Base-by-base conservation (phyloP, 2,797 vertebrate species). In the Lerista edwardsae region DNA sequence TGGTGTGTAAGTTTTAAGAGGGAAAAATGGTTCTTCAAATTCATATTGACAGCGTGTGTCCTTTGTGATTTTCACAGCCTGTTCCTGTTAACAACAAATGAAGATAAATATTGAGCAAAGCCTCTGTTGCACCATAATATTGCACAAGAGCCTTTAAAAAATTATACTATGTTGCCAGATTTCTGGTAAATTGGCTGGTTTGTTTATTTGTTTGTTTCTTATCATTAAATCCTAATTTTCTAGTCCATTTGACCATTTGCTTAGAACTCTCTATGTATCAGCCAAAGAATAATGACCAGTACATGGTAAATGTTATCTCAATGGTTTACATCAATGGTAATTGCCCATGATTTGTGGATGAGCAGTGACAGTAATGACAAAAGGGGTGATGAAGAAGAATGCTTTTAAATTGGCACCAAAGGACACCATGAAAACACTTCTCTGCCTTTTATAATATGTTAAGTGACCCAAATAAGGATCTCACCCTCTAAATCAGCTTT, bases 1-100 rank as follows among this genome's bases (percentile, higher is more conserved):
- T 90, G 79, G 87, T 85, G 86, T 90, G 94, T 88, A 91, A 69
- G 90, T 87, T 94, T 93, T 94, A 93, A 94, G 61, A 79, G 78
- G 91, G 75, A 91, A 94, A 94, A 96, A 96, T 91, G 69, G 27
- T 59, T 92, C 84, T 93, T 94, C 89, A 95, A 96, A 96, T 96
- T 92, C 93, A 89, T 94, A 90, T 89, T 88, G 94, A 95, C 94
- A 95, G 91, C 86, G 85, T 89, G 81, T 88, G 91, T 95, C 90
- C 88, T 91, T 91, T 93, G 91, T 93, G 88, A 94, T 93, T 94
- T 93, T 93, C 89, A 91, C 91, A 87, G 79, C 77, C 84, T 93
- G 84, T 94, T 94, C 86, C 83, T 79, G 90, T 93, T 90, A 95
- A 84, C 86, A 86, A 92, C 81, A 95, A 95, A 95, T 93, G 89